phyloP scores from a whole-genome alignment of 2,113 vertebrate species.

The Eurypyga helias region DNA sequence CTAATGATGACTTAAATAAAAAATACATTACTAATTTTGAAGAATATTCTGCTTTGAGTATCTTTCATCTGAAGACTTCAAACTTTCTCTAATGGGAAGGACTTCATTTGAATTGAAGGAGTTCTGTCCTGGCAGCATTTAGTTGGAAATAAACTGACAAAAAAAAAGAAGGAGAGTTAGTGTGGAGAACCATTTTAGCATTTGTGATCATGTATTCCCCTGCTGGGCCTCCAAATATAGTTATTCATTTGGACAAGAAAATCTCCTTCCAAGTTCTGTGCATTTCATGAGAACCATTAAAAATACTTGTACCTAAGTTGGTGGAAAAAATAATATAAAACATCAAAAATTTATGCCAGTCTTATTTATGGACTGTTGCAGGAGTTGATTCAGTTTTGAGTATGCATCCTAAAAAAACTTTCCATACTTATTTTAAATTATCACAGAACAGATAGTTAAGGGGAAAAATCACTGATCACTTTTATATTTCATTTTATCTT shows the following conservation, averaged over 20 bases:
- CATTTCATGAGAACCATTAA: not conserved
- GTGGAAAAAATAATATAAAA: not conserved
- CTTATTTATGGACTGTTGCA: not conserved
- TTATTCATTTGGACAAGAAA: not conserved
- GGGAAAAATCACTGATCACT: not conserved
- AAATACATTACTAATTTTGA: not conserved
- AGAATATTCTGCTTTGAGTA: not conserved
- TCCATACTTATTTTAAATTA: not conserved
- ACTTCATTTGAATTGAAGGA: not conserved
- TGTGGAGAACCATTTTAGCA: not conserved
- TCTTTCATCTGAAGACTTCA: not conserved
- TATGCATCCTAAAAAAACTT: not conserved
- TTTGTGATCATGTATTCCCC: not conserved
- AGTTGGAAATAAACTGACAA: not conserved
- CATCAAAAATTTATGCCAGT: not conserved
- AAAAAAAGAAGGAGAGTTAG: not conserved
- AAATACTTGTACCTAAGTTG: not conserved
- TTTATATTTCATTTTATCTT: not conserved
- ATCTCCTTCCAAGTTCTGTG: not conserved
- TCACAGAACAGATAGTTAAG: not conserved
- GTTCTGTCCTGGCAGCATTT: not conserved
- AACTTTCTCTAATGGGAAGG: not conserved
- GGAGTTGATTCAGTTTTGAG: not conserved
- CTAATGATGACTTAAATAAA: not conserved
- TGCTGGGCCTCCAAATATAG: not conserved